Evolutionary conservation across 1,140 invertebrate genomes (phyloP).

Genomic region (Drosophila burlai): DNA sequence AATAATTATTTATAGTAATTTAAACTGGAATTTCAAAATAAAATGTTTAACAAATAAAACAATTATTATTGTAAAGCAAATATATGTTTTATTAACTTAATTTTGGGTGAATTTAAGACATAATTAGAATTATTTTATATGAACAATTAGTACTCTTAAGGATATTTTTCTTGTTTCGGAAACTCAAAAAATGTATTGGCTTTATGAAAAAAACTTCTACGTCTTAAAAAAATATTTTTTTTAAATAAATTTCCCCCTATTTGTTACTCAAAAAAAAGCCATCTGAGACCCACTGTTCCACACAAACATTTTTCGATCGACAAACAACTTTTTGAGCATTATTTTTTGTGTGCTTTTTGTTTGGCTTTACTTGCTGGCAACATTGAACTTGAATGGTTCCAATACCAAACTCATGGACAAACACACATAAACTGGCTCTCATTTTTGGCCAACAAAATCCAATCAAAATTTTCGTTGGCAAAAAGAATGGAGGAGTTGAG

Average conservation of each 20-base stretch:
- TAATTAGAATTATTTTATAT: no score
- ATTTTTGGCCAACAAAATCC: constrained; percentile 35
- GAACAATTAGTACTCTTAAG: no score
- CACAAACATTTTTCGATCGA: constrained; percentile 8
- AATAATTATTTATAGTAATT: background rate
- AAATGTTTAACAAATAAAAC: no score
- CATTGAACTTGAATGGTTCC: constrained; percentile 43
- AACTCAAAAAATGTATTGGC: background rate
- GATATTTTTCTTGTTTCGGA: no score
- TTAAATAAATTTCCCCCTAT: background rate
- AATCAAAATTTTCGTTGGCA: constrained; percentile 50
- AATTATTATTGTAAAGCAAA: no score
- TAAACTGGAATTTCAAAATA: background rate
- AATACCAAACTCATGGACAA: constrained; percentile 29
- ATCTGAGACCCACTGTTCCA: background rate
- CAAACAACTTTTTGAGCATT: constrained; percentile 33
- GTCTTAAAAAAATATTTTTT: no score
- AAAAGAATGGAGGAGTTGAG: constrained; percentile 15
- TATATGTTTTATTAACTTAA: background rate
- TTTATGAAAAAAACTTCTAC: background rate
- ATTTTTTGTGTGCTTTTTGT: constrained; percentile 6
- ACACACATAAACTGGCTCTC: constrained; percentile 6
- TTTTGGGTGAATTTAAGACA: background rate
- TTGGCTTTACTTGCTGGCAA: constrained; percentile 5
- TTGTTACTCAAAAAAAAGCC: background rate